These are phyloP conservation scores for Acrobasis repandana DNA, from an alignment of 2,888 invertebrate genomes.

Conservation along the genomic window DNA sequence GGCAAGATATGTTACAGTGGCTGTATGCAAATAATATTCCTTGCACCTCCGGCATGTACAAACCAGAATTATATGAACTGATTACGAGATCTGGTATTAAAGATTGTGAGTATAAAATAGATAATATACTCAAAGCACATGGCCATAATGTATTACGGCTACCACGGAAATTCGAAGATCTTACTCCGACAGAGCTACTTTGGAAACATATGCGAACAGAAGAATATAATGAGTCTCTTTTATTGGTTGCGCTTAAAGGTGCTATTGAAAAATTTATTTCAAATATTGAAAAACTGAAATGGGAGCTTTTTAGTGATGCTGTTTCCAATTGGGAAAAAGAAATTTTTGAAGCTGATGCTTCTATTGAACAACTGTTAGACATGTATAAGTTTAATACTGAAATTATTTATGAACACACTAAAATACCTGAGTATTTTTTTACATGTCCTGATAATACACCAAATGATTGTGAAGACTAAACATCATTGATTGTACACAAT, in stretches of 20 bases:
- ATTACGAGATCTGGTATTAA: constrained; percentile 38
- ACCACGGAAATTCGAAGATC: constrained; percentile 44
- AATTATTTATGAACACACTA: constrained; percentile 1
- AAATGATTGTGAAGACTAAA: background rate
- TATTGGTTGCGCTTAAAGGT: background rate
- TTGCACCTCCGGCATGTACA: constrained; percentile 44
- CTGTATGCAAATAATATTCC: constrained; percentile 50
- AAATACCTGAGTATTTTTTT: constrained; percentile 15
- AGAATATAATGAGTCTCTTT: background rate
- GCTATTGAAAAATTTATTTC: background rate
- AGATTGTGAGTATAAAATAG: constrained; percentile 39
- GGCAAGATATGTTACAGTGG: constrained; percentile 51
- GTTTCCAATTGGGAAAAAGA: constrained; percentile 39
- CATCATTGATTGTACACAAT: too few species aligned
- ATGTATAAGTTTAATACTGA: constrained; percentile 26
- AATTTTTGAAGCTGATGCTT: constrained; percentile 39
- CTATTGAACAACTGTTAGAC: constrained; percentile 41
- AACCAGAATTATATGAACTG: constrained; percentile 54
- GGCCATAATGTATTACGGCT: constrained; percentile 54
- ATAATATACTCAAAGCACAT: constrained; percentile 46
- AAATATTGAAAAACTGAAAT: constrained; percentile 3
- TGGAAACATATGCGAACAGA: constrained; percentile 42
- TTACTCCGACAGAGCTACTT: constrained; percentile 48
- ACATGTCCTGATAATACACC: background rate
- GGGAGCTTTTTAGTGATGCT: constrained; percentile 8